Evolutionary conservation across 2,113 vertebrate genomes (phyloP).

Genomic region (Zosterops lateralis): DNA sequence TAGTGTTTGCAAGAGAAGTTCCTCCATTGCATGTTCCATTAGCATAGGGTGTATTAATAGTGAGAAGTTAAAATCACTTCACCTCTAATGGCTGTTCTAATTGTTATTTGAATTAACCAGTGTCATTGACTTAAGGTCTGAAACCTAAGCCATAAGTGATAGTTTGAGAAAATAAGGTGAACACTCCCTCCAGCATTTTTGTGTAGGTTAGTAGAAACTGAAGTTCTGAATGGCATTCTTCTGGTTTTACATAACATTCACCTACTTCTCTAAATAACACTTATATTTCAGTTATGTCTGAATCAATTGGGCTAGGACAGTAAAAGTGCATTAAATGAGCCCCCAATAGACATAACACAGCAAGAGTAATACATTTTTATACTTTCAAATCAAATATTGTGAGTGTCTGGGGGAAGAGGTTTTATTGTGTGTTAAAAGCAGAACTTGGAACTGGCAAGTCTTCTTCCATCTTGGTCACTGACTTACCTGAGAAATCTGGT

Average conservation of each 20-base stretch:
- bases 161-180: background rate
- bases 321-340: slow-evolving; percentile 2
- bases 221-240: background rate
- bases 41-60: background rate
- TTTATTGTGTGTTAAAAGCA: background rate
- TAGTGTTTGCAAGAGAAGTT: background rate
- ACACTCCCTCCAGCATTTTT: background rate
- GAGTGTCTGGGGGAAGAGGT: background rate
- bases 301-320: background rate
- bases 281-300: background rate
- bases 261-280: background rate
- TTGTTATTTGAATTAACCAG: background rate
- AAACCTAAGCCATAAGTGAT: background rate
- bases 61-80: background rate
- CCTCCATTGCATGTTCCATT: background rate
- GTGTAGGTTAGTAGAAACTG: background rate
- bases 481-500: background rate
- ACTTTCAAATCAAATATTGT: background rate
- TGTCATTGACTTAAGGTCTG: background rate
- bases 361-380: background rate
- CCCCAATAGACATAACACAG: background rate
- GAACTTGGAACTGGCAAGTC: background rate
- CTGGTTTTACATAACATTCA: background rate
- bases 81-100: background rate
- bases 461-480: background rate